These are phyloP conservation scores for Drosophila yakuba DNA, from an alignment of 1,140 invertebrate species.

Conservation along the genomic window DNA sequence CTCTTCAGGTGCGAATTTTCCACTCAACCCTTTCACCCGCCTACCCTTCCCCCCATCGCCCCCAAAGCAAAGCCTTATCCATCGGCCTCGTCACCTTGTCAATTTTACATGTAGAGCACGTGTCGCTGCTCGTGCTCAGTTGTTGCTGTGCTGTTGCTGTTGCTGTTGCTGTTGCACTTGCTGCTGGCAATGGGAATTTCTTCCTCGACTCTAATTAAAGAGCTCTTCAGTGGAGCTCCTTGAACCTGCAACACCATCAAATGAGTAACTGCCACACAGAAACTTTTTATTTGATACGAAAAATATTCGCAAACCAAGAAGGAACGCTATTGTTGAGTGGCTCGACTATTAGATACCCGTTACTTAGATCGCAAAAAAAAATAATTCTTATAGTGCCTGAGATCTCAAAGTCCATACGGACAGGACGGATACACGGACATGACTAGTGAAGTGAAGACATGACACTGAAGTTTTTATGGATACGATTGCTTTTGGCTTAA, in stretches of 20 bases:
- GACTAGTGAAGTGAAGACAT: no score
- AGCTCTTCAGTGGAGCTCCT: conserved; percentile 33
- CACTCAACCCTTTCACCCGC: conserved; percentile 16
- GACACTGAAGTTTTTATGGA: no score
- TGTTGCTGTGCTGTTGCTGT: conserved; percentile 12
- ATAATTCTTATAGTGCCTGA: no score
- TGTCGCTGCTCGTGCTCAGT: conserved; percentile 52
- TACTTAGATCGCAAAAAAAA: no score
- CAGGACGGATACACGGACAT: no score
- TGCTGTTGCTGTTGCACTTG: not conserved
- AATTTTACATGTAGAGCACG: conserved; percentile 52
- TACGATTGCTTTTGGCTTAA: no score
- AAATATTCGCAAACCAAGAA: not conserved
- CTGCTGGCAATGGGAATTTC: conserved; percentile 37
- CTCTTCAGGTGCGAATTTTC: conserved; percentile 48
- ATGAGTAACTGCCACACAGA: conserved; percentile 16
- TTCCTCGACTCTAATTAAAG: conserved; percentile 51
- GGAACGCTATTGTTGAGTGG: no score
- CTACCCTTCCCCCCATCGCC: not conserved
- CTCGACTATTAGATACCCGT: no score
- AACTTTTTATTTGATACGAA: conserved; percentile 9
- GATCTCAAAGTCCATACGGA: no score
- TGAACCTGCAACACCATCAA: conserved; percentile 23
- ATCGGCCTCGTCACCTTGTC: conserved; percentile 34
- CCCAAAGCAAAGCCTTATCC: not conserved